Evolutionary conservation across 2,113 vertebrate species (phyloP).

Genomic region (Upupa epops): DNA sequence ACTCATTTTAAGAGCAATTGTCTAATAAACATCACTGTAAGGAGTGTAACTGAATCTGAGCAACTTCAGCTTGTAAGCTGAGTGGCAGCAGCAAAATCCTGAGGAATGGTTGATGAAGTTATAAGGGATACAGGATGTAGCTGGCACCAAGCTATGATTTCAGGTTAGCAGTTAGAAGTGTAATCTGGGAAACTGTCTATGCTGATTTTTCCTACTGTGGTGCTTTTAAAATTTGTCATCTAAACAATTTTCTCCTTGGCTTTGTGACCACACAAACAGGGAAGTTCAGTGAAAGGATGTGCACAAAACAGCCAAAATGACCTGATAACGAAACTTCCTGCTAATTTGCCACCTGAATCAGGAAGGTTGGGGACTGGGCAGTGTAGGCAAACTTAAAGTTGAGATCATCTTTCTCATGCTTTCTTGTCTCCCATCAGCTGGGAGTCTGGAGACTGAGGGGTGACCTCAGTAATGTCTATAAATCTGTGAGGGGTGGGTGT

Average conservation of each 20-base stretch:
- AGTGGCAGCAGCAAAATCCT: neutral
- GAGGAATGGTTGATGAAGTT: rapidly evolving
- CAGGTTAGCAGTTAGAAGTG: neutral
- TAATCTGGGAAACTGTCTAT: neutral
- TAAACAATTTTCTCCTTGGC: neutral
- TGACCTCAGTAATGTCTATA: no score
- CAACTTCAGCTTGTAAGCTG: neutral
- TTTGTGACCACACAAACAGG: no score
- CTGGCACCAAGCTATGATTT: neutral
- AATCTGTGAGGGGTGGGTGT: no score
- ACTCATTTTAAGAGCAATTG: neutral
- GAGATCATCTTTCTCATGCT: neutral
- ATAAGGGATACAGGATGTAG: neutral
- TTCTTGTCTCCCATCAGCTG: neutral
- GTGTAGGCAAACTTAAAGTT: rapidly evolving
- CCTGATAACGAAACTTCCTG: neutral
- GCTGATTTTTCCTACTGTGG: neutral
- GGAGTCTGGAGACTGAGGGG: neutral
- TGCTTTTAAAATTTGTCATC: neutral
- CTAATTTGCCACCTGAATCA: neutral
- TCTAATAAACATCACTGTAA: neutral
- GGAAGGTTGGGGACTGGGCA: neutral
- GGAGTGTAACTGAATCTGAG: neutral
- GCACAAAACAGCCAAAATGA: rapidly evolving
- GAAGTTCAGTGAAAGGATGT: neutral